phyloP scores from a whole-genome alignment of 1,140 invertebrate species.

The Acromyrmex heyeri region DNA sequence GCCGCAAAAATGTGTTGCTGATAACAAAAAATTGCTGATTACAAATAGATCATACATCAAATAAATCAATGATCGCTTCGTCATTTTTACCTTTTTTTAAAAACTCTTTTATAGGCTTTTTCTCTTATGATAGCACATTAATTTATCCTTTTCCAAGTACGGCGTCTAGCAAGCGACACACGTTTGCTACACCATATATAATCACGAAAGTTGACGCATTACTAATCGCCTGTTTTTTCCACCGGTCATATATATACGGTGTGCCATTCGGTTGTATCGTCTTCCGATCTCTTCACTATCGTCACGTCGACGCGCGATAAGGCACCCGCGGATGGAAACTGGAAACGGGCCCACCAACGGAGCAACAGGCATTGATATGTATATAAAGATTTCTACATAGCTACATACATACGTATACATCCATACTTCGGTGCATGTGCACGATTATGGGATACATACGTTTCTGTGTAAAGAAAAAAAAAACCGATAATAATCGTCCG shows the following conservation, averaged over 20 bases:
- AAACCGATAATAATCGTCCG: neutral
- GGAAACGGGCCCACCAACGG: neutral
- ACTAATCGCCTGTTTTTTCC: constrained; percentile 47
- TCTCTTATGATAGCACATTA: neutral
- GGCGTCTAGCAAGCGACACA: neutral
- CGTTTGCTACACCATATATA: constrained; percentile 46
- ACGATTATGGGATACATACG: neutral
- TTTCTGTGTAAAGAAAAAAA: neutral
- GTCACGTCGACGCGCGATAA: constrained; percentile 55
- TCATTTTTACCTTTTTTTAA: constrained; percentile 1
- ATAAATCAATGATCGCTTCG: neutral
- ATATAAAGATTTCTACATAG: neutral
- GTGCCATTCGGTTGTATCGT: neutral
- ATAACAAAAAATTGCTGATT: neutral
- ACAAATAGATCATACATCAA: neutral
- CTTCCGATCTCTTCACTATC: constrained; percentile 1
- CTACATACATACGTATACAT: too few relatives aligned
- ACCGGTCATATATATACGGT: constrained; percentile 43
- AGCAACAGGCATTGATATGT: neutral
- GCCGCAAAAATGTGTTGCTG: neutral
- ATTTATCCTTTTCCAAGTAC: neutral
- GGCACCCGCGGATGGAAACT: neutral
- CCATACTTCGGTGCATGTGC: neutral
- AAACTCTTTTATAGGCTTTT: too few relatives aligned
- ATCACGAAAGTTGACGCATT: constrained; percentile 37